A percentile compares a stretch with the other conserved stretches of the same genome.
phyloP scores from a whole-genome alignment of 2,888 invertebrate species.

The Drosophila prolongata region DNA sequence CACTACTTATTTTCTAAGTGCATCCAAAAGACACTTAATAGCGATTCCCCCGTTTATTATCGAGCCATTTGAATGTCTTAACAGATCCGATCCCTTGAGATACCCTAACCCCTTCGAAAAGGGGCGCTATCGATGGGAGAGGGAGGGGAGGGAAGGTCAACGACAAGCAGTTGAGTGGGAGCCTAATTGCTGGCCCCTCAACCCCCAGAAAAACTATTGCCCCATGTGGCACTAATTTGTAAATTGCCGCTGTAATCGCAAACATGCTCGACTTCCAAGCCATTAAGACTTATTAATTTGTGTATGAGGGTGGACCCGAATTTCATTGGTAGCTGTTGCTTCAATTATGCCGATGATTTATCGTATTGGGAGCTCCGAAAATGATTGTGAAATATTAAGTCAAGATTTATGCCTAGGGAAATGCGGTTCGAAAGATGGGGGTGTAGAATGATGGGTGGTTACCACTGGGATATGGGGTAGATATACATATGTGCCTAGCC shows the following conservation, averaged over 20 bases:
- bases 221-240: constrained; percentile 78
- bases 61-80: constrained; percentile 9
- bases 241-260: constrained; percentile 78
- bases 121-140: too few species aligned
- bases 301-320: constrained; percentile 56
- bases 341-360: constrained; percentile 73
- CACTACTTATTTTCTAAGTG: background rate
- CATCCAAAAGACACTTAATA: background rate
- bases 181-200: constrained; percentile 31
- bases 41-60: background rate
- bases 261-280: constrained; percentile 57
- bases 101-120: constrained; percentile 1
- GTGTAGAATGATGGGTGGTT: constrained; percentile 18
- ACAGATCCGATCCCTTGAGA: constrained; percentile 21
- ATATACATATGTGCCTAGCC: constrained; percentile 44
- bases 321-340: constrained; percentile 36
- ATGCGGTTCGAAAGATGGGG: background rate
- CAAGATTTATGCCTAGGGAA: constrained; percentile 60
- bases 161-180: constrained; percentile 36
- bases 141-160: constrained; percentile 16
- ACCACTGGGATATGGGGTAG: background rate
- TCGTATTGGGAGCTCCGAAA: constrained; percentile 27
- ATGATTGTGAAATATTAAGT: constrained; percentile 49
- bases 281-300: constrained; percentile 72
- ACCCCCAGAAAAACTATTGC: constrained; percentile 47